Evolutionary conservation across 2,888 invertebrate genomes (phyloP), one percentile per base, ranked within the genome.

Genomic region (Synanthedon vespiformis): DNA sequence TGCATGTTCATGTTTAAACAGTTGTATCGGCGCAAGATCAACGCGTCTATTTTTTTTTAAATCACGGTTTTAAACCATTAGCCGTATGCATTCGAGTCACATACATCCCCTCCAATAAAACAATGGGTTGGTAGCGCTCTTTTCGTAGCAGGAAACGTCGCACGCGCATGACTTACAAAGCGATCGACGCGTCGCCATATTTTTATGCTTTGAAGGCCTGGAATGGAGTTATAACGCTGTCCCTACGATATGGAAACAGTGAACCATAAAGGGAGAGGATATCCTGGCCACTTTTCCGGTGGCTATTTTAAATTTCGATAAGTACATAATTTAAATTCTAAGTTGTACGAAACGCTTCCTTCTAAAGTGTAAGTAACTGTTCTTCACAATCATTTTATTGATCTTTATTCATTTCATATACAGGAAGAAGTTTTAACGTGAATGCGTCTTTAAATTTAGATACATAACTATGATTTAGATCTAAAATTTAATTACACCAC

Each of bases 71-170:
- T 74, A 71, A 70, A 67, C 69, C 62, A 65, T 67, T 64, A 59
- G 57, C 56, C 54, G 72, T 81, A 67, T 58, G 66, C 77, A 86
- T 85, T 74, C 85, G 55, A 56, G 57, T 68, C 86, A 80, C 84
- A 78, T 57, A 62, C 77, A 80, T 80, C 82, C 83, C 84, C 79
- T 77, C 81, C 72, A 63, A 68, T 61, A 64, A 67, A 77, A 86
- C 85, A 86, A 86, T 86, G 67, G 85, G 72, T 70, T 72, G 80
- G 79, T 78, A 80, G 80, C 78, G 73, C 80, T 77, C 76, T 83
- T 85, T 86, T 82, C 69, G 80, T 67, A 74, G 80, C 85, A 84
- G 85, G 85, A 85, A 85, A 75, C 81, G 71, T 58, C 71, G 83
- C 63, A 86, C 86, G 86, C 85, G 84, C 70, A 62, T 60, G 60